Conservation (phyloP, 2,888 invertebrate species). For the Chaetoderma sp. region DNA sequence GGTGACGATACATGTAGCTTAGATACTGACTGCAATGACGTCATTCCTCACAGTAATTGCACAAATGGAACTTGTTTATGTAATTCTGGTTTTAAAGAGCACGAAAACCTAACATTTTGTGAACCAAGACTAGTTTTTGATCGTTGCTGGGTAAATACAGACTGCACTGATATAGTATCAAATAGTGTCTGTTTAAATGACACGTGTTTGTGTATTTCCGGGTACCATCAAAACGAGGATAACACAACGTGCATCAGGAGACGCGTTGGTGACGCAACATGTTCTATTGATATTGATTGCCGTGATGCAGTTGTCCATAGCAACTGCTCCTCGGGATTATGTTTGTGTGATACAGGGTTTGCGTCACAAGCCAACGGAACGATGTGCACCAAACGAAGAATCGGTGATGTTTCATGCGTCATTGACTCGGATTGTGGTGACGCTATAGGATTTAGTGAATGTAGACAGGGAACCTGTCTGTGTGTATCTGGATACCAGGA, state of each 20-base stretch:
- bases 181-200: constrained; percentile 22
- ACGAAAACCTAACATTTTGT: constrained; percentile 15
- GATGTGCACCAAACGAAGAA: constrained; percentile 29
- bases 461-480: constrained; percentile 28
- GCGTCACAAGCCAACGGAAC: constrained; percentile 21
- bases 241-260: constrained; percentile 16
- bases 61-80: constrained; percentile 25
- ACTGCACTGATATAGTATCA: constrained; percentile 23
- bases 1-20: constrained; percentile 26
- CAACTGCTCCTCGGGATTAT: constrained; percentile 27
- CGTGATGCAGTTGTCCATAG: constrained; percentile 31
- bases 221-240: constrained; percentile 3
- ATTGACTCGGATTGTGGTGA: constrained; percentile 38
- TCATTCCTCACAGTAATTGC: constrained; percentile 30
- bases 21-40: constrained; percentile 30
- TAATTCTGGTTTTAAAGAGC: constrained; percentile 24
- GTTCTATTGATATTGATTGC: constrained; percentile 32
- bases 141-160: constrained; percentile 13
- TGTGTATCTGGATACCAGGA: constrained; percentile 33
- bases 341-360: constrained; percentile 34
- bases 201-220: constrained; percentile 19
- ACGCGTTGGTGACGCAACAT: constrained; percentile 13
- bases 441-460: constrained; percentile 35
- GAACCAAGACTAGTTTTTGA: constrained; percentile 14
- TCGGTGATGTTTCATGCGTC: constrained; percentile 38